Evolutionary conservation across 2,113 vertebrate species (phyloP), one percentile per base, ranked within the genome.

Genomic region (Amblyopsis rosae): DNA sequence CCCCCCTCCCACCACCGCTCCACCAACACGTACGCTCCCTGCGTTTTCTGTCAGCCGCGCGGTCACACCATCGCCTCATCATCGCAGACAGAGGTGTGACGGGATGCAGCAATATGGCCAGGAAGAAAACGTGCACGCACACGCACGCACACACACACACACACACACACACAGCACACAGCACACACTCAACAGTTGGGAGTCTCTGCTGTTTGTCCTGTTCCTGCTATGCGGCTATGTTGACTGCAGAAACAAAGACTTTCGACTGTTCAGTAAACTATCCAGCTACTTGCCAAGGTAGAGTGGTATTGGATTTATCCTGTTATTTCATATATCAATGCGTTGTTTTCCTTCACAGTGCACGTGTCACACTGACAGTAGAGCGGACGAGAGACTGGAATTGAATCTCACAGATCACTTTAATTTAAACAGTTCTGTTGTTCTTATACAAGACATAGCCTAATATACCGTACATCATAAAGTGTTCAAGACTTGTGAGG

Each of bases 61-160:
- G 49, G 73, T 69, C 69, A 73, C 73, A 76, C 65, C 54, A 48
- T 63, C 47, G 17, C 58, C 75, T 77, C 76, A 77, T 80, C 85
- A 73, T 72, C 70, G 70, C 80, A 71, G 81, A 59, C 82, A 73
- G 67, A 87, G 69, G 86, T 88, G 89, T 89, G 83, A 87, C 69
- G 72, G 77, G 81, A 86, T 73, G 73, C 69, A 73, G 82, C 81
- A 78, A 70, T 82, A 71, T 80, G 87, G 84, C 73, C 88, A 81
- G 86, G 80, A 87, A 86, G 86, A 77, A 72, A 81, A 74, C 62
- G 32, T 57, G 35, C 65, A 57, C 77, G 74, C 54, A 53, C 46
- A 26, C 67, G n/a, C 64, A 63, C 68, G 63, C 26, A 32, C 32
- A 26, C 35, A 67, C 67, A 61, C 49, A 53, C 58, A 46, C 58